Evolutionary conservation across 2,797 vertebrate genomes (phyloP).

Genomic region (Alauda arvensis): DNA sequence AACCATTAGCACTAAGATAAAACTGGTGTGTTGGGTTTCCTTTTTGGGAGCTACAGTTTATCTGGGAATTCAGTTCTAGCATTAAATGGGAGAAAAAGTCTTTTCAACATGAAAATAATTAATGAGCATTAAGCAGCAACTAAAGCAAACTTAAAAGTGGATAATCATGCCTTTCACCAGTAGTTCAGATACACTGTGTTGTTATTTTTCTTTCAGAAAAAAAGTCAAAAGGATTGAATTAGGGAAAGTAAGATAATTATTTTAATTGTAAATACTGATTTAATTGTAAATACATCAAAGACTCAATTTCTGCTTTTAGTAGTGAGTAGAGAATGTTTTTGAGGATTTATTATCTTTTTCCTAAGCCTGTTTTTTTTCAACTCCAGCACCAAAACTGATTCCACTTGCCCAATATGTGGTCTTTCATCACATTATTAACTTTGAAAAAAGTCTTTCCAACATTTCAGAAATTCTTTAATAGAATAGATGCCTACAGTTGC

Average conservation of each 20-base stretch:
- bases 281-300: conserved; percentile 18
- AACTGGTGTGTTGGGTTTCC: neutral
- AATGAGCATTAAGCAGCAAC: neutral
- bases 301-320: neutral
- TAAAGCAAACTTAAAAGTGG: neutral
- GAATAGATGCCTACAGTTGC: neutral
- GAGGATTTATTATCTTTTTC: neutral
- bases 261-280: conserved; percentile 26
- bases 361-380: neutral
- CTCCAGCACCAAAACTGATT: neutral
- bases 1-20: neutral
- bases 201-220: conserved; percentile 4
- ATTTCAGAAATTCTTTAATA: neutral
- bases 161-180: neutral
- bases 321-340: neutral
- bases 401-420: neutral
- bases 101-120: conserved; percentile 17
- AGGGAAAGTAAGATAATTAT: neutral
- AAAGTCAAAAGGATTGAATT: neutral
- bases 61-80: neutral
- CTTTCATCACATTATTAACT: conserved; percentile 9
- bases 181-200: neutral
- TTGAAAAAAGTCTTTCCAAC: conserved; percentile 18
- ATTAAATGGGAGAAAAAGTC: neutral
- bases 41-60: neutral